Evolutionary conservation across 2,113 vertebrate genomes (phyloP).

Genomic region (Eretmochelys imbricata): DNA sequence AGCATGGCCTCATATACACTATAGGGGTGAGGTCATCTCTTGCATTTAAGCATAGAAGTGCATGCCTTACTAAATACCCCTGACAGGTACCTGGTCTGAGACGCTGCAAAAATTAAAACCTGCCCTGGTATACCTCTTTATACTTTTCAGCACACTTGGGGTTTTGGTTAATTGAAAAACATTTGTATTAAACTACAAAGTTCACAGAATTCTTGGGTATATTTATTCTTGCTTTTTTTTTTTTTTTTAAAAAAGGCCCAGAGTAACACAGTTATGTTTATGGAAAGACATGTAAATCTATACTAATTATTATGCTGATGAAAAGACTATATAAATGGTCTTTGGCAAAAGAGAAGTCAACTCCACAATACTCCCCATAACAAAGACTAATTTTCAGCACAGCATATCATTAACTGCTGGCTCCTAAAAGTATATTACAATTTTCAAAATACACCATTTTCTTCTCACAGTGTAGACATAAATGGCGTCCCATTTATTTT

Average conservation of each 20-base stretch:
- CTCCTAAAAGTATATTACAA: constrained; percentile 17
- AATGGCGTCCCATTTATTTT: constrained; percentile 68
- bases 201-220: background rate
- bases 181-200: background rate
- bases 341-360: constrained; percentile 32
- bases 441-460: constrained; percentile 49
- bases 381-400: constrained; percentile 43
- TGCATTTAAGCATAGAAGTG: background rate
- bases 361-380: constrained; percentile 12
- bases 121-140: background rate
- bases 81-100: background rate
- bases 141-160: background rate
- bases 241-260: background rate
- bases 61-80: background rate
- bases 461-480: constrained; percentile 27
- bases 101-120: background rate
- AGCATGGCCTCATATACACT: background rate
- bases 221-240: background rate
- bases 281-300: constrained; percentile 20
- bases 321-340: constrained; percentile 52
- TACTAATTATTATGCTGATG: constrained; percentile 27
- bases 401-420: constrained; percentile 23
- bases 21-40: background rate
- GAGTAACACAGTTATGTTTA: constrained; percentile 20
- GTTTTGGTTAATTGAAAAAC: accelerated